Evolutionary conservation across 2,888 invertebrate species (phyloP).

Genomic region (Limnephilus marmoratus): DNA sequence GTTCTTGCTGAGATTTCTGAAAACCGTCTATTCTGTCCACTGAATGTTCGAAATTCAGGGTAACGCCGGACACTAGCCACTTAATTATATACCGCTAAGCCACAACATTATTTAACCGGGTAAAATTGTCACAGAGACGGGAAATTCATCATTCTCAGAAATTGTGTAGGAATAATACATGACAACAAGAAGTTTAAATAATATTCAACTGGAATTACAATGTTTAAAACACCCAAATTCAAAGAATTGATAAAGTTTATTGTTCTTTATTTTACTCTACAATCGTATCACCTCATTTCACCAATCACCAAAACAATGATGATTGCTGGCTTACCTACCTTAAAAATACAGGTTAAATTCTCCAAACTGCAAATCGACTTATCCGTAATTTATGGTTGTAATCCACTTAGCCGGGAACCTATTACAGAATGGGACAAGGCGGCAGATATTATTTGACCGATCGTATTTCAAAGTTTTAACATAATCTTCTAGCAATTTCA

Average conservation of each 20-base stretch:
- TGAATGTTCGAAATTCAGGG: too few relatives aligned
- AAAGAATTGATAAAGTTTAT: too few relatives aligned
- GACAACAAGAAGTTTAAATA: too few relatives aligned
- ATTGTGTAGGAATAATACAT: background rate
- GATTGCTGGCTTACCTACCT: background rate
- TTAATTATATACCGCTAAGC: background rate
- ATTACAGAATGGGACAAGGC: conserved; percentile 26
- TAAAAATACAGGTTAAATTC: conserved; percentile 2
- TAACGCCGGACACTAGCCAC: too few relatives aligned
- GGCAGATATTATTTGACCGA: conserved; percentile 9
- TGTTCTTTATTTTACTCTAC: background rate
- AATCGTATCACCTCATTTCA: background rate
- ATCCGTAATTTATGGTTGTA: conserved; percentile 1
- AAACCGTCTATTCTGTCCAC: too few relatives aligned
- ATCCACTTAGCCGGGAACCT: background rate
- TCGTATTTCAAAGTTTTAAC: conserved; percentile 31
- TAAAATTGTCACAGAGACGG: background rate
- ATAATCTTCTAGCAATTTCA: conserved; percentile 25
- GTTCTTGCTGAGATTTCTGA: too few relatives aligned
- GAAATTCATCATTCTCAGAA: background rate
- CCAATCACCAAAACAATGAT: background rate
- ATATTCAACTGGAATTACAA: background rate
- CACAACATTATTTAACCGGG: background rate
- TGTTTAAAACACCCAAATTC: background rate
- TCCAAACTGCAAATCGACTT: conserved; percentile 28